phyloP scores from a whole-genome alignment of 2,888 invertebrate genomes.

The Ectobius pallidus region DNA sequence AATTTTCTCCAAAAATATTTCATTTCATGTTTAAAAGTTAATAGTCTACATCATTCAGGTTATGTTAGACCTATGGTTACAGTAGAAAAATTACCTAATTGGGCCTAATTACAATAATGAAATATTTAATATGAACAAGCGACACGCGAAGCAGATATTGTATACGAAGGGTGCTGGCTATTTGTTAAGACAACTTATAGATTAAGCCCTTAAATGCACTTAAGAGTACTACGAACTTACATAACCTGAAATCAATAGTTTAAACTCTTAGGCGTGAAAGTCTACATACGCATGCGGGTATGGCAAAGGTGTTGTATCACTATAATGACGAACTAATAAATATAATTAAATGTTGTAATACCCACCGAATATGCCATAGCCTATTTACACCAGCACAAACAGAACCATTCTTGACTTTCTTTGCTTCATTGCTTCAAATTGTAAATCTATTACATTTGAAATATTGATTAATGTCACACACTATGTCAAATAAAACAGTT shows the following conservation, averaged over 20 bases:
- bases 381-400: slow-evolving; percentile 36
- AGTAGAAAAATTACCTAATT: no score
- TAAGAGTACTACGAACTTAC: background rate
- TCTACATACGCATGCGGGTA: background rate
- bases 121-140: no score
- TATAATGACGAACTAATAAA: background rate
- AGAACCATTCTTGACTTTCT: slow-evolving; percentile 32
- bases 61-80: no score
- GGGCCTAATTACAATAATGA: no score
- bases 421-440: background rate
- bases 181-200: no score
- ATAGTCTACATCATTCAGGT: no score
- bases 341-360: background rate
- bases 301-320: background rate
- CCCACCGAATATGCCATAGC: slow-evolving; percentile 42
- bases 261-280: background rate
- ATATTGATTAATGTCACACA: background rate
- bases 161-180: no score
- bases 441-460: background rate
- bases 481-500: background rate
- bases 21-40: no score
- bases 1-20: no score
- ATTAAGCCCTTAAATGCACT: background rate
- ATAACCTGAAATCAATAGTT: background rate
- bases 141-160: no score